Evolutionary conservation across 2,113 vertebrate species (phyloP), one percentile per base, ranked within the genome.

Genomic region (Lanius collurio): DNA sequence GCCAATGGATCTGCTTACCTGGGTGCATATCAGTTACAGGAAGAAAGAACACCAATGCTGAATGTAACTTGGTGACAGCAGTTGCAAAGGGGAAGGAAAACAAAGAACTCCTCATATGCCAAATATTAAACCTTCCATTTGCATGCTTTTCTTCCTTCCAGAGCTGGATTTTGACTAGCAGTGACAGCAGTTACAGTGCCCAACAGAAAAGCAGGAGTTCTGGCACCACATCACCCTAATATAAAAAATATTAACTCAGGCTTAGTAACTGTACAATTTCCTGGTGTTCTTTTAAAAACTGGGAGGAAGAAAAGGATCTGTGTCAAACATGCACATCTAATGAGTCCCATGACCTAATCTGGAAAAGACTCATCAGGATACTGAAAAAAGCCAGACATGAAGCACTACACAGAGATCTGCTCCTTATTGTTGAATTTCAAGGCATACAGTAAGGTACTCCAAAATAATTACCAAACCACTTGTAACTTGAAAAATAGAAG

Each of bases 261-360:
- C 74, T 90, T 95, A 88, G 91, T 87, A 91, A 95, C 93, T 67
- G 85, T 77, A 90, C 75, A 91, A 86, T 94, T 95, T 95, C 93
- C 94, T 96, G 88, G 90, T 93, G 94, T 70, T 92, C 93, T 92
- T 96, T 92, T 89, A 93, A 94, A 94, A 95, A 89, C 11, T 19
- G 30, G 17, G 50, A 95, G 85, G 77, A 86, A 87, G 83, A 88
- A 91, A 88, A 90, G 79, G 77, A 87, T 91, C 83, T 81, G 39
- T 87, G 75, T 91, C 92, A 91, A 85, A 90, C 71, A 78, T 33
- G 76, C 93, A 90, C 68, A 87, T 71, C 87, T 95, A 94, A 87
- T 74, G 86, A 93, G 86, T 89, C 86, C 88, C 76, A 69, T 52
- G 85, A 96, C 85, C 44, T 93, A 69, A 83, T 69, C 52, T 81